Conservation (phyloP, 53 echinoderm and acorn worm genomes). For the Apostichopus leukothele region DNA sequence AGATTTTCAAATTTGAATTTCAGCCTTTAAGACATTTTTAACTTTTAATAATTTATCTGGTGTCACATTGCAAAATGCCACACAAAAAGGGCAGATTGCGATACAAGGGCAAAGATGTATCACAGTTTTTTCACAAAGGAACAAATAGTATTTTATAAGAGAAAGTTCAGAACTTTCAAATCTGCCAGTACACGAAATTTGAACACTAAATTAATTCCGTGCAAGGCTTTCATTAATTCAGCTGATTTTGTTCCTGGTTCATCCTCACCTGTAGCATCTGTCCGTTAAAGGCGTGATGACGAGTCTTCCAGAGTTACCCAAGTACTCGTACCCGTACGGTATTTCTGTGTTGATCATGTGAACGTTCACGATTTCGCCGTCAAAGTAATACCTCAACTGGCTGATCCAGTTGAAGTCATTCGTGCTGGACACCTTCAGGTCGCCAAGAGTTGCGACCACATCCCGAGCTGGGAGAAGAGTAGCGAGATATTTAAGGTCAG, state of each 20-base stretch:
- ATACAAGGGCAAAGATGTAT: too few species aligned
- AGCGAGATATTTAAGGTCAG: too few species aligned
- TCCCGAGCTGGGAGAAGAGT: constrained; percentile 70
- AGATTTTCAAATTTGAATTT: too few species aligned
- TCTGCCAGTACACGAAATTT: too few species aligned
- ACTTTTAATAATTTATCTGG: too few species aligned
- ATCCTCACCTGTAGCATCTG: constrained; percentile 84
- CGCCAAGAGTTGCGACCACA: constrained; percentile 80
- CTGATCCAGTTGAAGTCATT: constrained; percentile 99
- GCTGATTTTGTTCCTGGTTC: not conserved
- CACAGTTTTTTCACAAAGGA: too few species aligned
- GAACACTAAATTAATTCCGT: not conserved
- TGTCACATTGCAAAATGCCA: too few species aligned
- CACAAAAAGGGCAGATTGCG: too few species aligned
- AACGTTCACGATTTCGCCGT: constrained; percentile 68
- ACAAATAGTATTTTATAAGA: too few species aligned
- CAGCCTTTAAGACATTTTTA: too few species aligned
- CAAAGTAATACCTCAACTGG: constrained; percentile 98
- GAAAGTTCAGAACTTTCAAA: too few species aligned
- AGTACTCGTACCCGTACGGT: constrained; percentile 94
- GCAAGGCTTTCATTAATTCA: too few species aligned
- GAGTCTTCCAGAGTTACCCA: constrained; percentile 92
- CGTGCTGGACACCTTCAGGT: constrained; percentile 71
- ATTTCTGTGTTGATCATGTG: constrained; percentile 96
- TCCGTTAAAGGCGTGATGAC: constrained; percentile 97